Percentiles rank a stretch among this genome's conserved stretches.
These are phyloP conservation scores for Uria aalge DNA, from an alignment of 2,113 vertebrate species.

Conservation along the genomic window DNA sequence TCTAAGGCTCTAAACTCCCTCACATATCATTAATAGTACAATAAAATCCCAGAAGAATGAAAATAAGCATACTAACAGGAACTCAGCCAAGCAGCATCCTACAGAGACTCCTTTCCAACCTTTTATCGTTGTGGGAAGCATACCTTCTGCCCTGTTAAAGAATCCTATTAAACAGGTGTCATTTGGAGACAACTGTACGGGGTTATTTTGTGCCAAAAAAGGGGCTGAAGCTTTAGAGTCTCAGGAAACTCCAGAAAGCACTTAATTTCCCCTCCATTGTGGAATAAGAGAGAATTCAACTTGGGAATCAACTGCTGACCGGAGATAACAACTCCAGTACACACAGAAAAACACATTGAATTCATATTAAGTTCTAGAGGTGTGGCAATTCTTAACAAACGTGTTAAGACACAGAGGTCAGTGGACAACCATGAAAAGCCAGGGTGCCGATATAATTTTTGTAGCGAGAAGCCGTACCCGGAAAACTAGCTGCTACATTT, in stretches of 20 bases:
- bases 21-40: constrained; percentile 35
- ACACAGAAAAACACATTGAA: not conserved
- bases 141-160: not conserved
- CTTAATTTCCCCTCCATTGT: not conserved
- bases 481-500: not conserved
- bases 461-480: not conserved
- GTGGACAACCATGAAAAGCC: accelerated
- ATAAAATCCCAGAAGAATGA: constrained; percentile 35
- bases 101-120: constrained; percentile 13
- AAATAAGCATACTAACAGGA: constrained; percentile 31
- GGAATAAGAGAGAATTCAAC: not conserved
- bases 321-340: not conserved
- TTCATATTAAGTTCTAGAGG: not conserved
- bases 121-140: constrained; percentile 1
- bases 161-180: not conserved
- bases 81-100: constrained; percentile 26
- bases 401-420: not conserved
- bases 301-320: not conserved
- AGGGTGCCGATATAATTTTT: not conserved
- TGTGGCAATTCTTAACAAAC: not conserved
- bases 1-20: not conserved
- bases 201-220: not conserved
- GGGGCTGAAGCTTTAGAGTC: not conserved
- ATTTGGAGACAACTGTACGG: not conserved
- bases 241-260: not conserved